Base-by-base conservation (phyloP, 2,113 vertebrate genomes). In the Xiphophorus maculatus region DNA sequence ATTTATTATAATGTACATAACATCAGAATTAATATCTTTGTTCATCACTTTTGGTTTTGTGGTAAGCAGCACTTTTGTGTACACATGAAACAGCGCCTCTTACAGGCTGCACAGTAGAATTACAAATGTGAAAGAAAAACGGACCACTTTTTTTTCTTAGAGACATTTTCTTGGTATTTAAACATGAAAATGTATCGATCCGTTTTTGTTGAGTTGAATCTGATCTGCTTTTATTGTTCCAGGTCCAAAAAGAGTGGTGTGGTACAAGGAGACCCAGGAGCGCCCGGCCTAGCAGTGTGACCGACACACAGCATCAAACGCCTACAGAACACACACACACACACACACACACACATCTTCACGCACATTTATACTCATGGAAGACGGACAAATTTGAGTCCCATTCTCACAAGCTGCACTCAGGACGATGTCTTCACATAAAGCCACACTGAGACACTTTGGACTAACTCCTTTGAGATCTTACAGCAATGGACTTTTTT, bases 401-500 rank as follows among this genome's bases (percentile, higher is more conserved):
- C 86, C 29, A n/a, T 78, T 88, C 35, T 37, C 65, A 88, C 81
- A 87, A 80, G 82, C 88, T 83, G 82, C 86, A 93, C 90, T 90
- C 91, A 94, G 83, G 91, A 89, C 91, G 86, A 91, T 90, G 84
- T 92, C 88, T 89, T 91, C 86, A 90, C 86, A 66, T 87, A 91
- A 91, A 88, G 85, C 88, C 91, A 92, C 90, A 91, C 88, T 87
- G 90, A 93, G 92, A 92, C 92, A 91, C 90, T 93, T 94, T 93
- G 92, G 91, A 95, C 89, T 93, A 91, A 90, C 89, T 90, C 88
- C 91, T 91, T 82, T 80, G 87, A 92, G 91, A 93, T 89, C 83
- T 84, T 87, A 90, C 86, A 89, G 86, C 89, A 89, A 90, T 89
- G 85, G 82, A 92, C 91, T 93, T 58, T 92, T 92, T 92, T 94